phyloP scores from a whole-genome alignment of 2,113 vertebrate species.

The Xiphorhynchus elegans region DNA sequence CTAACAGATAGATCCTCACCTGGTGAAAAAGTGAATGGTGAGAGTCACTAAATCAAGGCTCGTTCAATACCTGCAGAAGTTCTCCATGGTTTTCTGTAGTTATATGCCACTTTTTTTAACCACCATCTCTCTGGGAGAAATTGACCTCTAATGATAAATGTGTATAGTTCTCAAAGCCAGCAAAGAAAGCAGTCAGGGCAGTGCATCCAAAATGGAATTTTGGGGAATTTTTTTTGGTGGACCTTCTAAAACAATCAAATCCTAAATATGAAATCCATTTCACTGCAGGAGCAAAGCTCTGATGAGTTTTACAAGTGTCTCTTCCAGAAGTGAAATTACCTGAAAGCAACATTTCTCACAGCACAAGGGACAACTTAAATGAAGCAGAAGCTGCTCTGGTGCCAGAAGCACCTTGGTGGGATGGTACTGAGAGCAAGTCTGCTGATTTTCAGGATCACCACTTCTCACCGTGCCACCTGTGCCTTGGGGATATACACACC shows the following conservation, averaged over 20 bases:
- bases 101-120: neutral
- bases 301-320: neutral
- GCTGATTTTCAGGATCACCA: neutral
- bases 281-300: neutral
- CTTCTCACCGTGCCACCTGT: fast-evolving
- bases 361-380: neutral
- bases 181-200: neutral
- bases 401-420: neutral
- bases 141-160: neutral
- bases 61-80: neutral
- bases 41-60: neutral
- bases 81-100: neutral
- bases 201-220: neutral
- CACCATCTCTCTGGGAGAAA: neutral
- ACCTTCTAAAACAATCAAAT: neutral
- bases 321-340: neutral
- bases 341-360: neutral
- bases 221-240: neutral
- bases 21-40: neutral
- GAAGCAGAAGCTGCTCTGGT: neutral
- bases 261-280: neutral
- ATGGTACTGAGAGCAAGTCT: neutral
- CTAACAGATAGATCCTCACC: neutral
- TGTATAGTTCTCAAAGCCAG: neutral
- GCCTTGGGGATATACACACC: neutral